Evolutionary conservation across 2,797 vertebrate species (phyloP), one percentile per base, ranked within the genome.

Genomic region (Rhinichthys osculus): DNA sequence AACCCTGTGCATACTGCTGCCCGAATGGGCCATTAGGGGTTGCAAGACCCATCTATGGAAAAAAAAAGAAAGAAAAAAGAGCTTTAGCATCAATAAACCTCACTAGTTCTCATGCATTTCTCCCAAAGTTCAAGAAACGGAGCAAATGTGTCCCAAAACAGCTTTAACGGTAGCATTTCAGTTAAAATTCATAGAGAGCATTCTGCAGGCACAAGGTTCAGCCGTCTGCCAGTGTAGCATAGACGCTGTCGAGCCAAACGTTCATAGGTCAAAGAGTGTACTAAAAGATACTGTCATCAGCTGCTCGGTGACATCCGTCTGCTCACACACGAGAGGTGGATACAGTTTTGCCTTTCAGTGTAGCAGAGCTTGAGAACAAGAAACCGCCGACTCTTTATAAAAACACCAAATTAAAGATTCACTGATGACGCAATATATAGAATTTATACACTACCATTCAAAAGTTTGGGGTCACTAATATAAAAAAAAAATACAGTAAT

Each of bases 1-100:
- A 94, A 89, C 96, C 93, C 87, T 97, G 97, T 92, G 95, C 96
- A 81, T 98, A 99, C 66, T 96, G 92, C 91, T 97, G 97, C 50
- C 92, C 96, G 81, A 98, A 99, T 0, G 96, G 96, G 92, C 96
- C 94, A 72, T 96, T 96, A 86, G 96, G 97, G 88, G 96, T 96
- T 87, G 96, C 90, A 89, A 97, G 94, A 88, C 96, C 96, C 96
- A 98, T 96, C 98, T 99, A 73, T 47, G 35, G 4, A 86, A 92
- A 85, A n/a, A n/a, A n/a, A n/a, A n/a, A n/a, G n/a, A n/a, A 38
- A n/a, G 1, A 35, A 57, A 47, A 8, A 35, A 57, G 3, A 38
- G 5, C 3, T 38, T 67, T 27, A 67, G 21, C 35, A 62, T 78
- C 4, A 16, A 27, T 27, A 5, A 62, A 78, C 13, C 33, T 78